Base-by-base conservation (phyloP, 2,888 invertebrate species). In the Phrixothrix hirtus region DNA sequence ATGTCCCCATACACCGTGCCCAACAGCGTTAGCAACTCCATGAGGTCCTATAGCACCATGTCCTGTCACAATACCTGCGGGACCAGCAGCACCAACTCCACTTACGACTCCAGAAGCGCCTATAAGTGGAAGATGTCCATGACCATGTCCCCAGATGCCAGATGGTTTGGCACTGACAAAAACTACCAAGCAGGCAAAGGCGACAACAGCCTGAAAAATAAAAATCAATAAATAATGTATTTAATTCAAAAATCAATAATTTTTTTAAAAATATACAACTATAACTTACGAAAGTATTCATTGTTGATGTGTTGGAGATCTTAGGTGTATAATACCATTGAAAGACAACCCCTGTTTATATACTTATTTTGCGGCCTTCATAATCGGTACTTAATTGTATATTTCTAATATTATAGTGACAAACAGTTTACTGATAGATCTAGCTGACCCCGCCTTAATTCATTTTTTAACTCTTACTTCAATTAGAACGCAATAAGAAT, bases 241-340 rank as follows among this genome's bases (percentile, higher is more conserved):
- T n/a, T n/a, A n/a, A n/a, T n/a, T n/a, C n/a, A n/a, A n/a, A n/a
- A n/a, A n/a, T n/a, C n/a, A n/a, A n/a, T n/a, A n/a, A n/a, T n/a
- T n/a, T 11, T 2, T 17, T 11, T 1, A 38, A 21, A 30, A 13
- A 5, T 14, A 25, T 36, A 45, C 16, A 21, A 15, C 15, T n/a
- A 6, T 1, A 13, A 46, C 64, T 63, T 63, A 65, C 65, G 50
- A 65, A 58, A 31, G 59, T 45, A 48, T 64, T 62, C 66, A 66
- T 66, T 45, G 35, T 53, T 36, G 37, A 12, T 14, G 50, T 61
- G 49, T 12, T 52, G 15, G 32, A 47, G 26, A 32, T 58, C 55
- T 57, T 56, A 5, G 4, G 47, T 54, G 41, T 39, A 58, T 56
- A 58, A 56, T 60, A 53, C 37, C 42, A 46, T 44, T 39, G 45